Conservation (phyloP, 2,888 invertebrate species). For the Noctua fimbriata region DNA sequence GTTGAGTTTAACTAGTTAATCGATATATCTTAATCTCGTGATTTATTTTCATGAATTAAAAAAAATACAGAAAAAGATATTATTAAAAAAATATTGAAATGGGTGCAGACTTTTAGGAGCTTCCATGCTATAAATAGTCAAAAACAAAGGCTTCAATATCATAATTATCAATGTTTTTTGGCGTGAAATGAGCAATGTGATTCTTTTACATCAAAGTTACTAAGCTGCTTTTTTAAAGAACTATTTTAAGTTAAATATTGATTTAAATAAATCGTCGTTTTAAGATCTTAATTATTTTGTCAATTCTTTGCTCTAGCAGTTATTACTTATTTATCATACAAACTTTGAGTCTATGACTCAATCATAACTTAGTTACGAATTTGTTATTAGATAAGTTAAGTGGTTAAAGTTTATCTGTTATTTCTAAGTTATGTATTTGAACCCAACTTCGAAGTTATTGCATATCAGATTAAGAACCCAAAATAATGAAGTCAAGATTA, state of each 20-base stretch:
- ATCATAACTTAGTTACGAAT: slow-evolving; percentile 36
- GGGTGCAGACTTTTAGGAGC: not conserved
- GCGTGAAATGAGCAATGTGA: not conserved
- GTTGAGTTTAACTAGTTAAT: too few relatives aligned
- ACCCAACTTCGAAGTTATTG: slow-evolving; percentile 26
- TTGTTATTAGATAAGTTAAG: slow-evolving; percentile 47
- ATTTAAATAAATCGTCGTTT: not conserved
- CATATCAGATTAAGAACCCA: slow-evolving; percentile 17
- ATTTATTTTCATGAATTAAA: not conserved
- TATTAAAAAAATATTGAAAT: not conserved
- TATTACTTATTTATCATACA: slow-evolving; percentile 34
- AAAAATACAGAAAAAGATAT: not conserved
- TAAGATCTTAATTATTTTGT: slow-evolving; percentile 11
- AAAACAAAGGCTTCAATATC: not conserved
- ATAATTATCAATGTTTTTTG: not conserved
- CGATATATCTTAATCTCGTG: not conserved
- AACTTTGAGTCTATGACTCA: slow-evolving; percentile 43
- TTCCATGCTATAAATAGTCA: not conserved
- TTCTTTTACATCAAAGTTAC: not conserved
- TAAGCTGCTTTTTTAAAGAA: not conserved
- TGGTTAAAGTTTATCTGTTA: slow-evolving; percentile 48
- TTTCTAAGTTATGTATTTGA: slow-evolving; percentile 27
- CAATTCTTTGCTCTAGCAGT: slow-evolving; percentile 8
- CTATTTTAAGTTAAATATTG: not conserved
- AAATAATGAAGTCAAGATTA: slow-evolving; percentile 15